Conservation (phyloP, 2,888 invertebrate genomes). For the Tuberolachnus salignus region DNA sequence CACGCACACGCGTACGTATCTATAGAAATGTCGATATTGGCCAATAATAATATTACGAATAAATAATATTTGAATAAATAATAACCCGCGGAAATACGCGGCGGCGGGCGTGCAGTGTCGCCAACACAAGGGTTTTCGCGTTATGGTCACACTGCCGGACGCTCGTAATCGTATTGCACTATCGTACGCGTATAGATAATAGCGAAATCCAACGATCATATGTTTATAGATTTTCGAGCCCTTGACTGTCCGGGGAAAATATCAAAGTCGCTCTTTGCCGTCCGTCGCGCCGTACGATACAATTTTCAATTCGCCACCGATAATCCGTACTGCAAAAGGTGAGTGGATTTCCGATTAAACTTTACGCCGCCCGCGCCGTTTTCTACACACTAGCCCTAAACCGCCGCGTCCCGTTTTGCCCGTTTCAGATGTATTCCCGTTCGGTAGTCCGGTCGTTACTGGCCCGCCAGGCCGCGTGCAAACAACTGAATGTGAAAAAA, state of each 20-base stretch:
- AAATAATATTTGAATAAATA: not conserved
- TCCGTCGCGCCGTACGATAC: not conserved
- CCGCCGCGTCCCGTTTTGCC: too few relatives aligned
- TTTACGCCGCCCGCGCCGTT: too few relatives aligned
- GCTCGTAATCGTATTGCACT: not conserved
- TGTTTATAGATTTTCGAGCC: conserved; percentile 25
- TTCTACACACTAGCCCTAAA: too few relatives aligned
- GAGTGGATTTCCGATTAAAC: not conserved
- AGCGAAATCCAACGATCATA: conserved; percentile 15
- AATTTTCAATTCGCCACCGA: not conserved
- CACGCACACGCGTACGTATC: too few relatives aligned
- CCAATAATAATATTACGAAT: not conserved
- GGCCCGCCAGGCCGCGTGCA: conserved; percentile 26
- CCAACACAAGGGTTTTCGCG: not conserved
- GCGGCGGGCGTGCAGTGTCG: not conserved
- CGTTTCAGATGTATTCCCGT: conserved; percentile 41
- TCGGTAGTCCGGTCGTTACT: conserved; percentile 21
- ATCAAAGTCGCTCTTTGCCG: not conserved
- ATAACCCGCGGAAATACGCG: not conserved
- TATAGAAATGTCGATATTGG: too few relatives aligned
- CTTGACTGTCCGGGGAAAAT: not conserved
- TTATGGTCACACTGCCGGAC: not conserved
- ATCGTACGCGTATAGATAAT: not conserved
- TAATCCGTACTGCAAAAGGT: not conserved
- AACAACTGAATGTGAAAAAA: conserved; percentile 4